Evolutionary conservation across 1,140 invertebrate genomes (phyloP).

Genomic region (Brachionus sp.): DNA sequence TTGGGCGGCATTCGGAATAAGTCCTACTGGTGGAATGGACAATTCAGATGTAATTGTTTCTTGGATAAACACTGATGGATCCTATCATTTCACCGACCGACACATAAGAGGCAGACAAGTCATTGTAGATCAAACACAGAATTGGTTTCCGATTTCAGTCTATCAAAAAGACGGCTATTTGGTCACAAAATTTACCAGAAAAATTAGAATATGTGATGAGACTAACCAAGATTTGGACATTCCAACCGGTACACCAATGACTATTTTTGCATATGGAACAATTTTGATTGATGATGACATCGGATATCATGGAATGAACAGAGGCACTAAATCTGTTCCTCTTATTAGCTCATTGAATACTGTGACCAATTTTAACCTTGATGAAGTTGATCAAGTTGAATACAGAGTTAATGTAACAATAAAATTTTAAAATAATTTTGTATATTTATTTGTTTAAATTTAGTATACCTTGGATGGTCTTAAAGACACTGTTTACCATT

Average conservation of each 20-base stretch:
- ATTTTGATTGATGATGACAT: slow-evolving; percentile 12
- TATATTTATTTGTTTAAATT: neutral
- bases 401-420: slow-evolving; percentile 22
- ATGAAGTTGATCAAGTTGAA: slow-evolving; percentile 26
- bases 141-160: slow-evolving; percentile 3
- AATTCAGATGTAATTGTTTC: slow-evolving; percentile 44
- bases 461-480: slow-evolving; percentile 1
- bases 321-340: slow-evolving; percentile 8
- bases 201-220: slow-evolving; percentile 34
- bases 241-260: neutral
- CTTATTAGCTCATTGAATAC: neutral
- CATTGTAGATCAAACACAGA: neutral
- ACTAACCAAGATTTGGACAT: slow-evolving; percentile 17
- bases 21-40: slow-evolving; percentile 46
- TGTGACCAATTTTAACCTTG: neutral
- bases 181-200: slow-evolving; percentile 29
- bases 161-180: slow-evolving; percentile 5
- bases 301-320: slow-evolving; percentile 16
- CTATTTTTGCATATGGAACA: neutral
- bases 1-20: slow-evolving; percentile 45
- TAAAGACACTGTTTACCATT: slow-evolving; percentile 14
- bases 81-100: slow-evolving; percentile 12
- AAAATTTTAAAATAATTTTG: neutral
- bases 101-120: slow-evolving; percentile 26
- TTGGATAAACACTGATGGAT: slow-evolving; percentile 30